These are phyloP conservation scores for Athene cunicularia DNA, from an alignment of 2,113 vertebrate genomes.

Conservation along the genomic window DNA sequence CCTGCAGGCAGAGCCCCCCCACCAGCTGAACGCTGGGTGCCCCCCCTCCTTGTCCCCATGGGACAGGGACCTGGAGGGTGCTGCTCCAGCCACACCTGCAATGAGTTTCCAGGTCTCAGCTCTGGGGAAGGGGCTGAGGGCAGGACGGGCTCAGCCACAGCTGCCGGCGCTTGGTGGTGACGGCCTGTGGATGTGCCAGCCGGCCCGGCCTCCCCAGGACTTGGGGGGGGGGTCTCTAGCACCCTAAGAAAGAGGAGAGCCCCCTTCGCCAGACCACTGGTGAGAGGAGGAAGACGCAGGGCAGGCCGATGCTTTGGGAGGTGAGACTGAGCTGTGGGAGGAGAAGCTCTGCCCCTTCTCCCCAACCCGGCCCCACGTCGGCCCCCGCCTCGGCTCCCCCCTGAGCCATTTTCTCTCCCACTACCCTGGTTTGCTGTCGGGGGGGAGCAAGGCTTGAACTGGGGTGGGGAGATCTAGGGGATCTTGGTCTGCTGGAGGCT, in stretches of 20 bases:
- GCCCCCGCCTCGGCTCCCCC: not conserved
- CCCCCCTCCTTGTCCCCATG: fast-evolving
- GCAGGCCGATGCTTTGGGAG: not conserved
- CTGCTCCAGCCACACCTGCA: not conserved
- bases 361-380: fast-evolving
- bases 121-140: not conserved
- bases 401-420: not conserved
- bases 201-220: fast-evolving
- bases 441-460: not conserved
- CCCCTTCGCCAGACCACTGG: fast-evolving
- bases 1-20: not conserved
- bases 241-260: not conserved
- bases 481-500: not conserved
- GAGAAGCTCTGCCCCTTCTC: not conserved
- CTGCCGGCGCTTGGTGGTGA: fast-evolving
- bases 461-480: not conserved
- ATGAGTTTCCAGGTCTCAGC: not conserved
- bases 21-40: no score
- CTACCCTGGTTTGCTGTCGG: not conserved
- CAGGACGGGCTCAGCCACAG: fast-evolving
- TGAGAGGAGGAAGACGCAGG: not conserved
- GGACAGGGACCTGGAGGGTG: not conserved
- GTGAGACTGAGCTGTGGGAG: not conserved
- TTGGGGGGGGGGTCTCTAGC: not conserved
- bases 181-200: not conserved